Evolutionary conservation across 2,888 invertebrate genomes (phyloP).

Genomic region (Lucinisca nassula): DNA sequence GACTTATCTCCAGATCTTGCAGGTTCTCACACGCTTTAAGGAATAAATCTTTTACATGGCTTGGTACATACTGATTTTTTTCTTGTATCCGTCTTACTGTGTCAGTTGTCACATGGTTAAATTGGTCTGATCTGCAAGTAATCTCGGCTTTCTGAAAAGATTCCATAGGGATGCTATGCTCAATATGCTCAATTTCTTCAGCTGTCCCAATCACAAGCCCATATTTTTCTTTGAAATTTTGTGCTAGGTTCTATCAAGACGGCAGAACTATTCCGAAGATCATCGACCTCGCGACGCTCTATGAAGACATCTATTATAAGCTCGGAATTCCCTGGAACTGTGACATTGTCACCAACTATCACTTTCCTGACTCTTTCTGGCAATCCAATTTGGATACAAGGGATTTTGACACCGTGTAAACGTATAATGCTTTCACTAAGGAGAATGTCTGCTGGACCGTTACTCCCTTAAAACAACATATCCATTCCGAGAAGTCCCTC

Average conservation of each 20-base stretch:
- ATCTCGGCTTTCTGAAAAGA: too few species aligned
- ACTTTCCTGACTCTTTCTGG: neutral
- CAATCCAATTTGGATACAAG: neutral
- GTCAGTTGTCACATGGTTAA: too few species aligned
- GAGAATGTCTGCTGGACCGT: slow-evolving; percentile 22
- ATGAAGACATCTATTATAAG: slow-evolving; percentile 5
- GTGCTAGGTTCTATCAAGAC: slow-evolving; percentile 42
- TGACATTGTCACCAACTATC: slow-evolving; percentile 1
- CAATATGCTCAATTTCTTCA: slow-evolving; percentile 13
- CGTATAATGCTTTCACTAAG: neutral
- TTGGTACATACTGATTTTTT: too few species aligned
- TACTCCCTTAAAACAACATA: neutral
- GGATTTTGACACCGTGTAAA: slow-evolving; percentile 1
- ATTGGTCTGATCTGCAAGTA: too few species aligned
- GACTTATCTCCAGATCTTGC: neutral
- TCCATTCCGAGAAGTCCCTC: slow-evolving; percentile 22
- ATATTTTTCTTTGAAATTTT: slow-evolving; percentile 18
- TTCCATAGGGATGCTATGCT: neutral
- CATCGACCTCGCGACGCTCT: slow-evolving; percentile 4
- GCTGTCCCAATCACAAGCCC: slow-evolving; percentile 36
- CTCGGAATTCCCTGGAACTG: slow-evolving; percentile 12
- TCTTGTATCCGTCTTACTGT: too few species aligned
- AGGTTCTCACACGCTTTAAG: neutral
- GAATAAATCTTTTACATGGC: too few species aligned
- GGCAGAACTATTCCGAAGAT: neutral